phyloP scores from a whole-genome alignment of 2,797 vertebrate genomes.

The Enteromius argenteus region DNA sequence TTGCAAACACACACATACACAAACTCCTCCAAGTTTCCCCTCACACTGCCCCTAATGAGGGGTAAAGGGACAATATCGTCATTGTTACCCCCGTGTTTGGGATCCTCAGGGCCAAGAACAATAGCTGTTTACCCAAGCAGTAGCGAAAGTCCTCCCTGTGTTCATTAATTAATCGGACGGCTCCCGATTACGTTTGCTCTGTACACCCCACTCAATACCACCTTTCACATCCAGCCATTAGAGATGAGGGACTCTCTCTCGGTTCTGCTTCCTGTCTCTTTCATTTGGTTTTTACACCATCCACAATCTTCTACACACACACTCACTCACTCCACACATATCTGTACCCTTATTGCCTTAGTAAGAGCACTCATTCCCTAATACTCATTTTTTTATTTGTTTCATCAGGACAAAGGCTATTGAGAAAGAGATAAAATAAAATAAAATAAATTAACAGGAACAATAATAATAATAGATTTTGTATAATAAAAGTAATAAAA shows the following conservation, averaged over 20 bases:
- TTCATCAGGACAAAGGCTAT: conserved; percentile 56
- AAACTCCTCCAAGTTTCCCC: conserved; percentile 67
- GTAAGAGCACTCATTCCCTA: conserved; percentile 59
- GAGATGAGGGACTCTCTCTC: conserved; percentile 34
- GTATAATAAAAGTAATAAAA: neutral
- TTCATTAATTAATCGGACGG: conserved; percentile 80
- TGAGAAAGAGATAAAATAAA: conserved; percentile 52
- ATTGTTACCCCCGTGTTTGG: conserved; percentile 85
- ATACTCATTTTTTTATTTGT: conserved; percentile 58
- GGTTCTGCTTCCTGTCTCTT: conserved; percentile 36
- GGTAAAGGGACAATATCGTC: conserved; percentile 85
- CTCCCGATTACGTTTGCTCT: conserved; percentile 81
- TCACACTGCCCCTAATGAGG: conserved; percentile 83
- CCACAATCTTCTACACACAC: conserved; percentile 50
- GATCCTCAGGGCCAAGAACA: conserved; percentile 83
- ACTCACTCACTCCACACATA: conserved; percentile 58
- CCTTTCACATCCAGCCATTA: conserved; percentile 50
- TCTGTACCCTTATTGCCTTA: conserved; percentile 62
- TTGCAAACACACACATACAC: conserved; percentile 56
- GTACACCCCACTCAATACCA: conserved; percentile 65
- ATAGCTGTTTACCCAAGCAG: conserved; percentile 88
- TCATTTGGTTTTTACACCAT: conserved; percentile 60
- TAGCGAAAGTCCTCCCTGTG: conserved; percentile 74
- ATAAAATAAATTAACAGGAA: neutral
- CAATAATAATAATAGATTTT: neutral